These are phyloP conservation scores for Micrasema minimum DNA, from an alignment of 1,140 invertebrate species.

Conservation along the genomic window DNA sequence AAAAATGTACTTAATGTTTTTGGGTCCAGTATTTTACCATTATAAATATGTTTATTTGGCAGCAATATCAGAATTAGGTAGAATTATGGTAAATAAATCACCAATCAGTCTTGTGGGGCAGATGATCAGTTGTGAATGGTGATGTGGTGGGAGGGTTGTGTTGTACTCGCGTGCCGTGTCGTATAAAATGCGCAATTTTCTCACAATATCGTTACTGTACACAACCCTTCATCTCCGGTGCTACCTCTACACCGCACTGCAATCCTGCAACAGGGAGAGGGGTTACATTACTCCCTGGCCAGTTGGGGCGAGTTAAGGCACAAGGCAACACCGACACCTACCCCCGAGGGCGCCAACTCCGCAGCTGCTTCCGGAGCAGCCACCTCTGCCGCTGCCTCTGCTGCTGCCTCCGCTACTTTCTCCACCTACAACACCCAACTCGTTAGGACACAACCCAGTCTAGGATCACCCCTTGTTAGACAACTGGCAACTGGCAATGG, in stretches of 20 bases:
- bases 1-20: constrained; percentile 26
- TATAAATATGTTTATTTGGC: constrained; percentile 47
- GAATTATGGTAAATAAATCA: constrained; percentile 32
- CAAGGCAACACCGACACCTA: constrained; percentile 3
- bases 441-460: not conserved
- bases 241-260: constrained; percentile 38
- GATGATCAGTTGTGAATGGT: constrained; percentile 39
- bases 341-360: constrained; percentile 28
- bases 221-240: constrained; percentile 43
- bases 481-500: not conserved
- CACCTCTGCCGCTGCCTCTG: constrained; percentile 15
- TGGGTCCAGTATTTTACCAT: constrained; percentile 34
- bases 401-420: constrained; percentile 40
- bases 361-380: constrained; percentile 15
- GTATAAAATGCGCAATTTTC: constrained; percentile 43
- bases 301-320: no score
- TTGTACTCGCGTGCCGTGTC: constrained; percentile 30
- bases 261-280: constrained; percentile 33
- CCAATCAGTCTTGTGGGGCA: constrained; percentile 48
- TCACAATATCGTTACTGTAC: constrained; percentile 42
- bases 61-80: constrained; percentile 33
- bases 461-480: not conserved
- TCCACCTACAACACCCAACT: constrained; percentile 46
- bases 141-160: constrained; percentile 36
- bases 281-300: no score